A percentile compares a stretch with the other conserved stretches of the same genome.
Evolutionary conservation across 1,140 invertebrate species (phyloP).

Genomic region (Apolygus lucorum): DNA sequence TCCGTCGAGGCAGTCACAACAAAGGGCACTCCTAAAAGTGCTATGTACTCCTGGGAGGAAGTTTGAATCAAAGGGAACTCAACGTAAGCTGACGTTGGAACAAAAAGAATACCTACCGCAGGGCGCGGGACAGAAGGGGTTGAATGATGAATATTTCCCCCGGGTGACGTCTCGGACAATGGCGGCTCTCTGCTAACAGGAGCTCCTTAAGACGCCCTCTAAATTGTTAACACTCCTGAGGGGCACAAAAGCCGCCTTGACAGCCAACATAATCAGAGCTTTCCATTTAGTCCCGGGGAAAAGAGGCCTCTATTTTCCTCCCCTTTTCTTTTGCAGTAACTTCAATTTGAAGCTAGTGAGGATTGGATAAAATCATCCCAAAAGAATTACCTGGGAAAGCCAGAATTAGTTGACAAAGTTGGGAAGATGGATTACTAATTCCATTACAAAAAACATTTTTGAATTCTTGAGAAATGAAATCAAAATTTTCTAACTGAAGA

Average conservation of each 20-base stretch:
- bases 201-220: background rate
- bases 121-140: background rate
- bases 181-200: background rate
- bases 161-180: conserved; percentile 8
- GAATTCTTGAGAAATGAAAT: too few relatives aligned
- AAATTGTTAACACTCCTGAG: conserved; percentile 7
- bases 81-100: conserved; percentile 4
- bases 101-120: background rate
- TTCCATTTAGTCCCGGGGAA: background rate
- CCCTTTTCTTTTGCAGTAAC: background rate
- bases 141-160: conserved; percentile 13
- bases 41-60: too few relatives aligned
- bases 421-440: too few relatives aligned
- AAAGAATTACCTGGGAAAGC: too few relatives aligned
- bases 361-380: too few relatives aligned
- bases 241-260: conserved; percentile 5
- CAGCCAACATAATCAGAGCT: conserved; percentile 7
- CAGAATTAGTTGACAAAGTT: too few relatives aligned
- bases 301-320: background rate
- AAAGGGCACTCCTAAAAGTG: too few relatives aligned
- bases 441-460: too few relatives aligned
- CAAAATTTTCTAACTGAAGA: too few relatives aligned
- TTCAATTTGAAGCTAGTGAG: background rate
- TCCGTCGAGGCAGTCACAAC: too few relatives aligned
- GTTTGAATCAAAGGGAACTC: background rate